A percentile compares a stretch with the other conserved stretches of the same genome.
Conservation (phyloP, 2,113 vertebrate genomes). For the Elanus axillaris region DNA sequence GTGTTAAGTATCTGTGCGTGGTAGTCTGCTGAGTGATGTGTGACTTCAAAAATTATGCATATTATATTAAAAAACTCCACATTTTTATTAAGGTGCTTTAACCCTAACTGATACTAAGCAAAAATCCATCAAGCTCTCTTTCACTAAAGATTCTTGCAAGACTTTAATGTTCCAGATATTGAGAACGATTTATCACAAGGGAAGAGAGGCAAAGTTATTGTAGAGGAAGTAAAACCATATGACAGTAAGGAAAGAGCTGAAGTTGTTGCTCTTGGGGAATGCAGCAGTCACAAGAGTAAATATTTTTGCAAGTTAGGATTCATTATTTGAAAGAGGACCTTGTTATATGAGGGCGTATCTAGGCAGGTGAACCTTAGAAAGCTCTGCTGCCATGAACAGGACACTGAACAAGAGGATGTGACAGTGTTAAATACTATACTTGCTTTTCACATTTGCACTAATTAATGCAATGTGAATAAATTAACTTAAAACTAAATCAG, state of each 20-base stretch:
- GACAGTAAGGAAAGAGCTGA: neutral
- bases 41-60: neutral
- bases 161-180: neutral
- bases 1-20: neutral
- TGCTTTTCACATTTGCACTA: neutral
- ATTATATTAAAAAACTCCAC: neutral
- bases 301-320: neutral
- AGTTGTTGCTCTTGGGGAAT: neutral
- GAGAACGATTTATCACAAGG: neutral
- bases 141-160: neutral
- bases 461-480: slow-evolving; percentile 43
- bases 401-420: neutral
- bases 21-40: neutral
- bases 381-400: neutral
- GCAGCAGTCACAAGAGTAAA: neutral
- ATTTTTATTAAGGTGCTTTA: neutral
- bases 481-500: neutral
- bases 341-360: neutral
- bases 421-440: neutral
- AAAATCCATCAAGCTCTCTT: neutral
- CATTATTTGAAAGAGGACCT: neutral
- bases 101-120: neutral
- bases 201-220: neutral
- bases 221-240: neutral
- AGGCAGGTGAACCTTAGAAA: neutral